Evolutionary conservation across 2,888 invertebrate species (phyloP), one percentile per base, ranked within the genome.

Genomic region (Leptopilina drosophilae): DNA sequence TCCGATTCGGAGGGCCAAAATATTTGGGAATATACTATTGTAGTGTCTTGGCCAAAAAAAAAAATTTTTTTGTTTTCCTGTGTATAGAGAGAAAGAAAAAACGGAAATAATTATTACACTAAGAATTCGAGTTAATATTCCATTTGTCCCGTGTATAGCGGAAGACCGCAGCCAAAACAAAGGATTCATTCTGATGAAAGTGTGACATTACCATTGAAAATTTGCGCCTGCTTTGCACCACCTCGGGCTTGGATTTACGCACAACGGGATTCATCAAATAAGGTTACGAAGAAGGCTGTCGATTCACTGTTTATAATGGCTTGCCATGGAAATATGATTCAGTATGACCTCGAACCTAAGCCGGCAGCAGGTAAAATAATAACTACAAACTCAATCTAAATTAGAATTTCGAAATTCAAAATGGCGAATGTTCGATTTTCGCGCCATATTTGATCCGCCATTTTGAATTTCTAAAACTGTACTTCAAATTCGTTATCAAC

Each of bases 271-370:
- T 87, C 91, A 6, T 85, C 89, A 20, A 89, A 85, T 42, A 91
- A 91, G 86, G 86, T 89, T n/a, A 87, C 87, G 5, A 92, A 91
- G 77, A 87, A 95, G 87, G 94, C 95, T 14, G 94, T 96, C 20
- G 96, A 98, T 89, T 96, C 97, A n/a, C 93, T 98, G 11, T 98
- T 97, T 91, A 94, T 98, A 33, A 96, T 98, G 95, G 96, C 97
- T 67, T 96, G 97, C 87, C 95, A 96, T 88, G 98, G 98, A 42
- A 95, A 95, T 78, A 94, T 99, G 84, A 94, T 97, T 82, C 98
- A 98, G 90, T 97, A 98, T 87, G 95, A 97, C 90, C 93, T 98
- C 88, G 97, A 98, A 87, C 97, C 97, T 0, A 94, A 94, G 87
- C 94, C 94, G 85, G 92, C 94, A 80, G 91, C 94, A 78, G 93